These are phyloP conservation scores for Daktulosphaira vitifoliae DNA, from an alignment of 1,140 invertebrate species.

Conservation along the genomic window DNA sequence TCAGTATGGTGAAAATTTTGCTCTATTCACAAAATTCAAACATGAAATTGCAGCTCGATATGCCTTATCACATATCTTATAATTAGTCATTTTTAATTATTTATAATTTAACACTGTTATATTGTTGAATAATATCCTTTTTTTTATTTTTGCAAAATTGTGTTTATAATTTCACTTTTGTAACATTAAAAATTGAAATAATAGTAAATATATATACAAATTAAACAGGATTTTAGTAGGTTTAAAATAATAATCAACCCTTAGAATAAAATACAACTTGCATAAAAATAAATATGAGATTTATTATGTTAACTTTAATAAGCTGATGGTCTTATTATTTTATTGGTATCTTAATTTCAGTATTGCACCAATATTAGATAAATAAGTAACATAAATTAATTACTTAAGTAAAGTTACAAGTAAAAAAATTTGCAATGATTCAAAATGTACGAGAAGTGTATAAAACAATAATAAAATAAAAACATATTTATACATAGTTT, in stretches of 20 bases:
- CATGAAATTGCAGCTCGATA: conserved; percentile 72
- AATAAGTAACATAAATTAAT: conserved; percentile 18
- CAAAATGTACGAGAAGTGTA: conserved; percentile 13
- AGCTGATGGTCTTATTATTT: too few species aligned
- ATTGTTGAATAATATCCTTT: neutral
- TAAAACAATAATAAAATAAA: conserved; percentile 29
- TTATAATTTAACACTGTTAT: too few species aligned
- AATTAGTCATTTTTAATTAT: too few species aligned
- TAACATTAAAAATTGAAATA: too few species aligned
- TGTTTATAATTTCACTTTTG: too few species aligned
- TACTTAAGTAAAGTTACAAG: conserved; percentile 9
- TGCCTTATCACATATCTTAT: conserved; percentile 20
- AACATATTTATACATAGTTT: conserved; percentile 22
- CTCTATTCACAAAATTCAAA: conserved; percentile 74
- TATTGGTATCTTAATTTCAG: neutral
- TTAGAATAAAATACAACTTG: conserved; percentile 8
- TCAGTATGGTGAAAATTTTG: conserved; percentile 61
- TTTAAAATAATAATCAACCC: neutral
- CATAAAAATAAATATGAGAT: conserved; percentile 6
- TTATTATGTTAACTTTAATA: too few species aligned
- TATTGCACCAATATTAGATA: conserved; percentile 21
- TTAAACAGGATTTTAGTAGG: conserved; percentile 9
- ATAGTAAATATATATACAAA: neutral
- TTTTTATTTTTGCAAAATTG: neutral
- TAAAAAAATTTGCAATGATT: conserved; percentile 14